Percentiles rank a stretch among this genome's conserved stretches.
Evolutionary conservation across 2,888 invertebrate genomes (phyloP).

Genomic region (Clunio marinus): DNA sequence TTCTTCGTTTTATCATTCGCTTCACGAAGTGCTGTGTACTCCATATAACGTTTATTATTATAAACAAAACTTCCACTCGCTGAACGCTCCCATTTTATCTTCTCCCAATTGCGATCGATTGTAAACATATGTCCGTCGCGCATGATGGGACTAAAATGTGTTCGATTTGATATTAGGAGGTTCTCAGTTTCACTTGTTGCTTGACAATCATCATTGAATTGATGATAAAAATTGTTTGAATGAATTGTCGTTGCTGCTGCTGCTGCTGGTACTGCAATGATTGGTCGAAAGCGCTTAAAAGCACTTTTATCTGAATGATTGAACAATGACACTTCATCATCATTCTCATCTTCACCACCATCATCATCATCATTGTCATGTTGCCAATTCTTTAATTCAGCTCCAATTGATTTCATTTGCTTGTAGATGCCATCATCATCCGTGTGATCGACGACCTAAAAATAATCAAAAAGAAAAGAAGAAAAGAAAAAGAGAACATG

Average conservation of each 20-base stretch:
- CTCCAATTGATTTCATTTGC: constrained; percentile 29
- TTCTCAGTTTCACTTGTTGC: constrained; percentile 54
- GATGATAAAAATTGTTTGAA: constrained; percentile 31
- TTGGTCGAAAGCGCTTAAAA: constrained; percentile 43
- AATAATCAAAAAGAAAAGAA: constrained; percentile 25
- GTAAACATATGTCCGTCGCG: constrained; percentile 72
- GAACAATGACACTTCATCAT: constrained; percentile 44
- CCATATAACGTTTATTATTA: constrained; percentile 50
- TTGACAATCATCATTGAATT: background rate
- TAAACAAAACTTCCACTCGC: constrained; percentile 56
- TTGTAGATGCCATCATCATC: constrained; percentile 25
- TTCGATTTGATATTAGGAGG: constrained; percentile 69
- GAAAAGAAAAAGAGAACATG: constrained; percentile 21
- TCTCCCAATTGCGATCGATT: constrained; percentile 60
- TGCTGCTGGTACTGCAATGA: background rate
- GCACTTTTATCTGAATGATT: constrained; percentile 46
- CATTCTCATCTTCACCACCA: constrained; percentile 40
- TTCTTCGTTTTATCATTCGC: too few species aligned
- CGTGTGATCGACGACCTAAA: constrained; percentile 31
- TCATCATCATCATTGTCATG: constrained; percentile 43
- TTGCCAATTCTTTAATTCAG: constrained; percentile 32
- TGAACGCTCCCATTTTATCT: constrained; percentile 63
- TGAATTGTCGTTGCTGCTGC: background rate
- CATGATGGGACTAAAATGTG: constrained; percentile 79
- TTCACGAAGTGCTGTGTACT: constrained; percentile 43